Evolutionary conservation across 2,797 vertebrate species (phyloP).

Genomic region (Anguilla marmorata): DNA sequence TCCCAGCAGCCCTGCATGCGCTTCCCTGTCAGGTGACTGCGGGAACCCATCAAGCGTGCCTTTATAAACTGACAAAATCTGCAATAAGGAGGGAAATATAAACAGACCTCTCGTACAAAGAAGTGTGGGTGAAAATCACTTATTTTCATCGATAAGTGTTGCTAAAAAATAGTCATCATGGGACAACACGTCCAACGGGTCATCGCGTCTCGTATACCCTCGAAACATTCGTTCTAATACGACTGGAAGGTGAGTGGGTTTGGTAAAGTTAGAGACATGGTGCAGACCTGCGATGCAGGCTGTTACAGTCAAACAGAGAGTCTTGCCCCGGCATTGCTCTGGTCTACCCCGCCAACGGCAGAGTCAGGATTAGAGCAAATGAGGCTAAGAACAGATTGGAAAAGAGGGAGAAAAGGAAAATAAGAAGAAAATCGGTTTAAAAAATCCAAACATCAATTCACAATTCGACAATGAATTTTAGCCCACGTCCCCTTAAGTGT

Average conservation of each 20-base stretch:
- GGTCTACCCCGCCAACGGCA: constrained; percentile 32
- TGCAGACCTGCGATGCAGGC: not conserved
- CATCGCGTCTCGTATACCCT: not conserved
- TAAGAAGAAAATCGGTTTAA: constrained; percentile 59
- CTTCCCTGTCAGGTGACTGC: not conserved
- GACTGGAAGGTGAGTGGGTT: not conserved
- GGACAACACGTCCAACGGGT: constrained; percentile 18
- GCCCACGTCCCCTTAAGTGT: constrained; percentile 24
- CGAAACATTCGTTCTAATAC: constrained; percentile 2
- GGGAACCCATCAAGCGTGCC: not conserved
- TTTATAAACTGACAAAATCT: not conserved
- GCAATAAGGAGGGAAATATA: not conserved
- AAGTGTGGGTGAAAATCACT: constrained; percentile 15
- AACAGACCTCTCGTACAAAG: not conserved
- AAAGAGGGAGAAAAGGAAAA: constrained; percentile 52
- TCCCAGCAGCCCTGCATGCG: constrained; percentile 23
- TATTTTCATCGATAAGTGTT: constrained; percentile 34
- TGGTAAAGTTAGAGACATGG: constrained; percentile 24
- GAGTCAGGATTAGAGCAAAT: constrained; percentile 59
- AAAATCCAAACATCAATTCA: constrained; percentile 53
- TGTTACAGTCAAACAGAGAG: constrained; percentile 14
- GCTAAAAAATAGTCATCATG: constrained; percentile 34
- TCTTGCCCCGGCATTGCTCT: constrained; percentile 3
- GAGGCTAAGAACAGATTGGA: constrained; percentile 69
- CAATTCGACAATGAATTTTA: constrained; percentile 47